Evolutionary conservation across 1,140 invertebrate species (phyloP), one percentile per base, ranked within the genome.

Genomic region (Meloidogyne hapla): DNA sequence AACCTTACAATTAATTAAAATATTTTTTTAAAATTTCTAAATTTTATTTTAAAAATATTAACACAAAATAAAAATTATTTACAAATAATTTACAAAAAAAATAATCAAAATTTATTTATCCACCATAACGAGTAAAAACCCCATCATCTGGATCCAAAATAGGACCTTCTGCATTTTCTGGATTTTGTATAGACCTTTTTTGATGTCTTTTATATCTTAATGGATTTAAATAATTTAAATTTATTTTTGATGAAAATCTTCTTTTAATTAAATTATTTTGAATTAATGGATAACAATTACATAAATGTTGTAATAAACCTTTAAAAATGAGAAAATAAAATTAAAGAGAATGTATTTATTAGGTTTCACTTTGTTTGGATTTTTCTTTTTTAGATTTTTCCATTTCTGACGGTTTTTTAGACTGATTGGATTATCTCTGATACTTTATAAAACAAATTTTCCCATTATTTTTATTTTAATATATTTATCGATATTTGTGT

Each of bases 71-170:
- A 48, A 48, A 48, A 48, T 18, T 48, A 48, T 48, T 48, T 48
- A 18, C 33, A 42, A 42, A 12, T 42, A 42, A 5, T 42, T 42
- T 38, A 42, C 40, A 42, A 42, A 42, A 42, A 42, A 12, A 10
- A 42, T 12, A 13, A 42, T 42, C 0, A 13, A 13, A 42, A 42
- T 2, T 5, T n/a, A n/a, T n/a, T 56, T 56, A 56, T 56, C 48
- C 48, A n/a, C 48, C 48, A 56, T 56, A 56, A 56, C 48, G 48
- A 56, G 48, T 56, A 56, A 56, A 56, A n/a, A 56, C 48, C n/a
- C 48, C 48, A 56, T 56, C 48, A n/a, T 56, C 48, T 56, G 48
- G 48, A 56, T 56, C 48, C 18, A 56, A 56, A 56, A 56, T 56
- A 6, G 48, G 48, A n/a, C 48, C 48, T 56, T n/a, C 48, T n/a